Evolutionary conservation across 2,888 invertebrate genomes (phyloP), one percentile per base, ranked within the genome.

Genomic region (Panzeria rudis): DNA sequence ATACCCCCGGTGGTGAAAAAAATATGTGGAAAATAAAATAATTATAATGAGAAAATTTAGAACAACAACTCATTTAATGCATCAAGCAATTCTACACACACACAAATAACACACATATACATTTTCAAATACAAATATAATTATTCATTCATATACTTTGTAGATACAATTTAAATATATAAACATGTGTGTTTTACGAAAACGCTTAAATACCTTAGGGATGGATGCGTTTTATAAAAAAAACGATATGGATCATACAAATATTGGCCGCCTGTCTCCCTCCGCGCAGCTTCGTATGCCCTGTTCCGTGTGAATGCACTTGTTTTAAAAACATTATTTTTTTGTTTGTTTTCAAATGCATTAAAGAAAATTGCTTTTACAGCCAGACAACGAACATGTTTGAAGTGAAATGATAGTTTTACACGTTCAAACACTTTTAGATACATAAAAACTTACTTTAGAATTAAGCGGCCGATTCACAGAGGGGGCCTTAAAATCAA

Each of bases 51-150:
- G 56, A 69, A 69, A 41, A 77, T 81, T 81, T 77, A 73, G 72
- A 77, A 80, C 72, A 81, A 61, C 81, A 77, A 80, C 76, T 77
- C 80, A 84, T 84, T 80, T 68, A 78, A 66, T 66, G 54, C 50
- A 59, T 38, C 25, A 62, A 38, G 20, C 29, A 23, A 29, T 77
- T 32, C 20, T 23, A 25, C 23, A 17, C 8, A 9, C 41, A 41
- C 41, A 29, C 25, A 54, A 15, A 6, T 20, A 41, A 32, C 41
- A 29, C 5, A 64, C 25, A 17, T 20, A 61, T 6, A 23, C 15
- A 2, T n/a, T n/a, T n/a, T n/a, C 6, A 52, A 15, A 54, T 23
- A 13, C 32, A 25, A 20, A 32, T 3, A 17, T 72, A 44, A 44
- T 66, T 29, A 66, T 32, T 17, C 20, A 11, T 17, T 13, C 44